A percentile compares a stretch with the other conserved stretches of the same genome.
Conservation (phyloP, 2,888 invertebrate species). For the Stegana nigrithorax region DNA sequence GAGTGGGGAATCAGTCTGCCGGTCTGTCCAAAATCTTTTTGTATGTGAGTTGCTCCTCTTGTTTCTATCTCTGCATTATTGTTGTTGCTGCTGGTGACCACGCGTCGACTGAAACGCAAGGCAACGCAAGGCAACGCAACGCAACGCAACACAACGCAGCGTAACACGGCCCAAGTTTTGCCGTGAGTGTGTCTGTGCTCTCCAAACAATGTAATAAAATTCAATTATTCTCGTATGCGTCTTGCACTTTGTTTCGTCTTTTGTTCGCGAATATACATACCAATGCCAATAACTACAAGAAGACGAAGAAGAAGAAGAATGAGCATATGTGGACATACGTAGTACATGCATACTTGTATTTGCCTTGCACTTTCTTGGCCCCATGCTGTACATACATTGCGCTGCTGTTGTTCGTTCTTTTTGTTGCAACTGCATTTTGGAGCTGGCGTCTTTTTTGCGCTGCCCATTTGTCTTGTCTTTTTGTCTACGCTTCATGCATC, state of each 20-base stretch:
- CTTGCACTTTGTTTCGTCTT: conserved; percentile 64
- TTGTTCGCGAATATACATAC: conserved; percentile 48
- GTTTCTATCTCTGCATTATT: neutral
- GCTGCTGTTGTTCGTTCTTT: conserved; percentile 9
- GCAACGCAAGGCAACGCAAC: neutral
- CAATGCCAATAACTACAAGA: neutral
- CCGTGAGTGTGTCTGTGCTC: conserved; percentile 33
- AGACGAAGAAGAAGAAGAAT: too few species aligned
- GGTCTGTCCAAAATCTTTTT: conserved; percentile 6
- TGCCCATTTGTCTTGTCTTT: conserved; percentile 45
- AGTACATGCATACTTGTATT: too few species aligned
- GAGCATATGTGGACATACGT: too few species aligned
- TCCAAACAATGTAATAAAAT: conserved; percentile 69
- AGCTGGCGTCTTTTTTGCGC: conserved; percentile 55
- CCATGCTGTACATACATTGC: conserved; percentile 1
- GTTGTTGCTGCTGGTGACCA: conserved; percentile 1
- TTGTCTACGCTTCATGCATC: too few species aligned
- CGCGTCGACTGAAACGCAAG: conserved; percentile 1
- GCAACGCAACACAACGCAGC: conserved; percentile 12
- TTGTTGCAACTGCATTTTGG: conserved; percentile 48
- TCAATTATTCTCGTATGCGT: conserved; percentile 68
- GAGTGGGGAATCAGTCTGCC: too few species aligned
- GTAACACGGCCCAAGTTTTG: neutral
- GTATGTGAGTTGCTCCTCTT: conserved; percentile 21
- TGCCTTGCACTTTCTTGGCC: conserved; percentile 48